Conservation (phyloP, 2,797 vertebrate genomes). For the Lithobates sylvaticus region DNA sequence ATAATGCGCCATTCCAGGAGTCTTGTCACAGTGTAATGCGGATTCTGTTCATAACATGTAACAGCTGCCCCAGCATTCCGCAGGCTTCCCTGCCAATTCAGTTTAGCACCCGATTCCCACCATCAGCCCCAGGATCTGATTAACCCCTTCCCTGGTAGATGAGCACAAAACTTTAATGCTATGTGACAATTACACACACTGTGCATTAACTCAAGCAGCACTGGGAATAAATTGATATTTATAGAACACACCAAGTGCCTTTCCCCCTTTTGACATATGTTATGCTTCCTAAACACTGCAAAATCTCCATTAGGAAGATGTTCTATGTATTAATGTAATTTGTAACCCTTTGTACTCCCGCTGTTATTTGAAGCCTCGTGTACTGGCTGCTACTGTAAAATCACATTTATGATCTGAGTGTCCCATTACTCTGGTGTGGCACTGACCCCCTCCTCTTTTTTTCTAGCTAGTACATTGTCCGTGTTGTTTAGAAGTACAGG, state of each 20-base stretch:
- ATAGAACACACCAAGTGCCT: background rate
- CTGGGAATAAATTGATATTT: background rate
- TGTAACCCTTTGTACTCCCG: background rate
- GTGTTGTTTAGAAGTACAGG: constrained; percentile 31
- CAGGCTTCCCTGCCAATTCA: constrained; percentile 27
- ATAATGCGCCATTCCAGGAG: background rate
- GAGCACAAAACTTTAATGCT: background rate
- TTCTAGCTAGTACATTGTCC: constrained; percentile 35
- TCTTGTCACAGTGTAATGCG: constrained; percentile 24
- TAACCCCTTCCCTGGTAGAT: constrained; percentile 33
- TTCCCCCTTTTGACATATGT: background rate
- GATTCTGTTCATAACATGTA: constrained; percentile 28
- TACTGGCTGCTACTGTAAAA: background rate
- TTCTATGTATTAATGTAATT: background rate
- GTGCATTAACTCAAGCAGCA: background rate
- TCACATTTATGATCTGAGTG: background rate
- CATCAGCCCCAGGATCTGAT: constrained; percentile 18
- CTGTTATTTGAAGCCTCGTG: background rate
- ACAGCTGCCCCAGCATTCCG: constrained; percentile 46
- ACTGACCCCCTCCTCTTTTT: background rate
- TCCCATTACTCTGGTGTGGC: background rate
- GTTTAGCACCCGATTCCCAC: constrained; percentile 37
- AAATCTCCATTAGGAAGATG: background rate
- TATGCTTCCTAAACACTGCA: background rate
- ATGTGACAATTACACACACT: constrained; percentile 1